Evolutionary conservation across 2,113 vertebrate genomes (phyloP).

Genomic region (Archilochus colubris): DNA sequence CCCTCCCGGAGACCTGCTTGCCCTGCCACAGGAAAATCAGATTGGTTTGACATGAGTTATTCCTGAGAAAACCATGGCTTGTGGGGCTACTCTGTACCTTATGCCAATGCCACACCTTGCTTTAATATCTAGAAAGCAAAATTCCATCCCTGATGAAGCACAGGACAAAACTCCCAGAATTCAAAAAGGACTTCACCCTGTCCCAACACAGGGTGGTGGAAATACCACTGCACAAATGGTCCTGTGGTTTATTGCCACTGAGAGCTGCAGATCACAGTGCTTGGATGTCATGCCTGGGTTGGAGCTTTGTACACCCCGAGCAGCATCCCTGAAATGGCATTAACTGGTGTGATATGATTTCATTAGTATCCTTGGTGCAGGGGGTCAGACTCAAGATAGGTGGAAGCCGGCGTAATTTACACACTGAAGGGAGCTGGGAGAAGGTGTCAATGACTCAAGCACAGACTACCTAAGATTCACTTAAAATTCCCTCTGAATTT

Average conservation of each 20-base stretch:
- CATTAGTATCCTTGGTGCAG: neutral
- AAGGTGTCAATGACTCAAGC: constrained; percentile 54
- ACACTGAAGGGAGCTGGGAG: neutral
- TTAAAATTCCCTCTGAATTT: constrained; percentile 50
- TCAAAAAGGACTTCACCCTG: neutral
- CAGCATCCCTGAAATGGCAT: neutral
- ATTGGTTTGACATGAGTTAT: constrained; percentile 6
- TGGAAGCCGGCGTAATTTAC: constrained; percentile 13
- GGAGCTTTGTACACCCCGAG: fast-evolving
- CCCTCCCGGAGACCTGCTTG: neutral
- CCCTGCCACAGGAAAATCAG: neutral
- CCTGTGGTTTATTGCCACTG: neutral
- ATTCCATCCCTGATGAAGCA: neutral
- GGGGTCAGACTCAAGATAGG: neutral
- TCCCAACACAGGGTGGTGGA: neutral
- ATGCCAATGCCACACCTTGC: neutral
- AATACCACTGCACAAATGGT: fast-evolving
- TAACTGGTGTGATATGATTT: neutral
- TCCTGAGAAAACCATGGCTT: neutral
- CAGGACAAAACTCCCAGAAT: neutral
- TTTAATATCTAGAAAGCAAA: neutral
- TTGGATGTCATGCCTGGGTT: neutral
- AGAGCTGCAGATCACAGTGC: neutral
- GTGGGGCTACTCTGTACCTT: neutral
- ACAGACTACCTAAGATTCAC: neutral